Evolutionary conservation across 2,888 invertebrate species (phyloP).

Genomic region (Chrysolina haemoptera): DNA sequence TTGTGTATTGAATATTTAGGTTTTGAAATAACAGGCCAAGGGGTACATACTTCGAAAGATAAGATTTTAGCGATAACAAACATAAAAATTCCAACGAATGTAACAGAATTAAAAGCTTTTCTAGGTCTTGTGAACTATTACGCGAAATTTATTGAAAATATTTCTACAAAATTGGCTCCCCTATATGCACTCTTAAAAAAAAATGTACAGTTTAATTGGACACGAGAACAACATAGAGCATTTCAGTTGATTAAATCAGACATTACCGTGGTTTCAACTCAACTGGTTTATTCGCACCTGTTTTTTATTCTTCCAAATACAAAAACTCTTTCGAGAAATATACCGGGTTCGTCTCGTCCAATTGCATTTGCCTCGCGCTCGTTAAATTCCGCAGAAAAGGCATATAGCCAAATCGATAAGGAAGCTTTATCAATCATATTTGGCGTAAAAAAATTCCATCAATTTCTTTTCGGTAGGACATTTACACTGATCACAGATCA

Average conservation of each 20-base stretch:
- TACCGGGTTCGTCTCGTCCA: constrained; percentile 20
- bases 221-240: constrained; percentile 14
- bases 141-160: constrained; percentile 43
- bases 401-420: constrained; percentile 27
- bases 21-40: constrained; percentile 39
- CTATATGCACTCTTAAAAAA: constrained; percentile 28
- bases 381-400: too few relatives aligned
- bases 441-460: constrained; percentile 24
- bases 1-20: constrained; percentile 49
- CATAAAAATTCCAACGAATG: constrained; percentile 37
- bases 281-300: not conserved
- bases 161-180: constrained; percentile 22
- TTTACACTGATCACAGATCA: constrained; percentile 36
- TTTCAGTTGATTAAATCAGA: constrained; percentile 13
- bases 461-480: constrained; percentile 21
- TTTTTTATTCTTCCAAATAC: too few relatives aligned
- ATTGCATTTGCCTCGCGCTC: too few relatives aligned
- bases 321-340: too few relatives aligned
- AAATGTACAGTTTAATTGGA: constrained; percentile 6
- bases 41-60: constrained; percentile 37
- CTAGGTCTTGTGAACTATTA: constrained; percentile 47
- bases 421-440: constrained; percentile 28
- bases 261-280: not conserved
- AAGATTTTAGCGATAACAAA: constrained; percentile 48
- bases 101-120: constrained; percentile 39